Evolutionary conservation across 2,797 vertebrate genomes (phyloP).

Genomic region (Coluber constrictor): DNA sequence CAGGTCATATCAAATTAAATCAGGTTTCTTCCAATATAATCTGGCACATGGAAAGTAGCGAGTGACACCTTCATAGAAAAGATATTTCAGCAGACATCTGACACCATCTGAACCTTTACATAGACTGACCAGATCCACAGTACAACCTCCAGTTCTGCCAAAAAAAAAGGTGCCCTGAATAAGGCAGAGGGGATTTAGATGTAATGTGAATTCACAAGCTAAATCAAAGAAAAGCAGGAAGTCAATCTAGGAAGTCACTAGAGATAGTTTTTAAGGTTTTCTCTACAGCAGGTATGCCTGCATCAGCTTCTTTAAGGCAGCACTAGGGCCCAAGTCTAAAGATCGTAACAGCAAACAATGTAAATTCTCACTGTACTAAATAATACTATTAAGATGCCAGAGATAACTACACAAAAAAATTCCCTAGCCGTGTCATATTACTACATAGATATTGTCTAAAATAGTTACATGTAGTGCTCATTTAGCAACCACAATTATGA

Average conservation of each 20-base stretch:
- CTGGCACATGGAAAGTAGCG: background rate
- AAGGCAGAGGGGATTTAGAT: background rate
- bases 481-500: background rate
- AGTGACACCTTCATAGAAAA: background rate
- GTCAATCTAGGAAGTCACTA: background rate
- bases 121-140: background rate
- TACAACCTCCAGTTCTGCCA: background rate
- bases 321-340: background rate
- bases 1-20: background rate
- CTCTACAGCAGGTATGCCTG: background rate
- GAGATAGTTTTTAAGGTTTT: background rate
- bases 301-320: background rate
- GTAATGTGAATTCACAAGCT: background rate
- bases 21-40: background rate
- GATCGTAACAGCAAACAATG: background rate
- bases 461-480: background rate
- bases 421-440: background rate
- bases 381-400: background rate
- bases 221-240: background rate
- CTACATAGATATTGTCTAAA: background rate
- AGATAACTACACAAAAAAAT: background rate
- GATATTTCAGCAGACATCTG: background rate
- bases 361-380: background rate
- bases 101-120: background rate
- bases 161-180: background rate